Evolutionary conservation across 2,797 vertebrate species (phyloP), one percentile per base, ranked within the genome.

Genomic region (Pelodytes ibericus): DNA sequence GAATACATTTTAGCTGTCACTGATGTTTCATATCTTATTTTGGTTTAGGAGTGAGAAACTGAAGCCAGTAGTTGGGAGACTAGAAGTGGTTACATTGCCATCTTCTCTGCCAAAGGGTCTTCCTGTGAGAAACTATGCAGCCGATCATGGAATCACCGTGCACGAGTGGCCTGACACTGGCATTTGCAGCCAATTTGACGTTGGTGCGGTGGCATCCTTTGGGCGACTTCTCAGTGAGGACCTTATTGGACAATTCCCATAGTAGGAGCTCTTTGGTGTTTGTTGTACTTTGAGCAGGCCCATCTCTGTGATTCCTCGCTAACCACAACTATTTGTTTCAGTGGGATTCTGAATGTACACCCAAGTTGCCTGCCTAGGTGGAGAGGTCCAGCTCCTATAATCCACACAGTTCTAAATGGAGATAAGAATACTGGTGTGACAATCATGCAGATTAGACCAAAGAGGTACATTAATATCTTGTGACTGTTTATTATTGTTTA

Each of bases 131-230:
- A 91, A 76, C 4, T 98, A 92, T 7, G 95, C 97, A 0, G 69
- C 77, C 2, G 86, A 91, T 74, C 86, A 94, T 49, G 83, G 80
- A 27, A 92, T 99, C 0, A 86, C 87, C 0, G 41, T 95, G 4
- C 91, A 95, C 2, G 84, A 88, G 36, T 99, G 97, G 96, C 97
- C 97, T 0, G 81, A 87, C 1, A 82, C 91, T 1, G 87, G 88
- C 0, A 77, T 87, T 0, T 74, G 33, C 0, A 87, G 89, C 16
- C 89, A 83, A 7, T 98, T 97, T 66, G 94, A 99, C 18, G 92
- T 98, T 2, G 96, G 95, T 0, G 95, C 98, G 25, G 95, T 99
- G 74, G 96, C 97, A 61, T 99, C 97, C 0, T 99, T 99, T 47
- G 97, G 97, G 15, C 93, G 93, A 68, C 91, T 99, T 56, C 89